Base-by-base conservation (phyloP, 2,797 vertebrate species). In the Galaxias olidus region DNA sequence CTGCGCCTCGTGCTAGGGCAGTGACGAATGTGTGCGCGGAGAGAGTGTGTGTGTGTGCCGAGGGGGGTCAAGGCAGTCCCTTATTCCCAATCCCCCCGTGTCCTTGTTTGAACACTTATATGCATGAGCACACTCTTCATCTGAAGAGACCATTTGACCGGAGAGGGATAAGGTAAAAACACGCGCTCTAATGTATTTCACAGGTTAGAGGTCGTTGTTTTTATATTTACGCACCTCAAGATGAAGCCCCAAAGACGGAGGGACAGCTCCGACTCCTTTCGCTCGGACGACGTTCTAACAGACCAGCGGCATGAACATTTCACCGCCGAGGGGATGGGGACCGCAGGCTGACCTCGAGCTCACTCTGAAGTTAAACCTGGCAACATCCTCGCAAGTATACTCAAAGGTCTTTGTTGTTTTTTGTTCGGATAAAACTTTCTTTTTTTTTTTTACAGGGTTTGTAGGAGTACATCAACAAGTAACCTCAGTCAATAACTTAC, bases 111-210 rank as follows among this genome's bases (percentile, higher is more conserved):
- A 69, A 74, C 74, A 67, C 71, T 44, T 68, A 72, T 50, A 60
- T 59, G 58, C 71, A 66, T 65, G 65, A 55, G 61, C 68, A 66
- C 66, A 14, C 17, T 63, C 62, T 1, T 30, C 45, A 81, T 63
- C 76, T 82, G 77, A 79, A 84, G 84, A 78, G 81, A 79, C 79
- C 77, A 78, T 79, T n/a, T 0, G 9, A 9, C 46, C 61, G n/a
- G 0, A 59, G 71, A 73, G 75, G 82, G 20, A 30, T 2, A 30
- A 30, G 30, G 6, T 3, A 30, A 70, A 74, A 67, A 49, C 71
- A 61, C 71, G 82, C 30, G 30, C 30, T 30, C 30, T 30, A 30
- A 30, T 30, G 30, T 30, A 30, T 30, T 30, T 30, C 30, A 30
- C 30, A 30, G 30, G 30, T 30, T 30, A 30, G 2, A 30, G 77